These are phyloP conservation scores for Conus betulinus DNA, from an alignment of 1,140 invertebrate genomes.

Conservation along the genomic window DNA sequence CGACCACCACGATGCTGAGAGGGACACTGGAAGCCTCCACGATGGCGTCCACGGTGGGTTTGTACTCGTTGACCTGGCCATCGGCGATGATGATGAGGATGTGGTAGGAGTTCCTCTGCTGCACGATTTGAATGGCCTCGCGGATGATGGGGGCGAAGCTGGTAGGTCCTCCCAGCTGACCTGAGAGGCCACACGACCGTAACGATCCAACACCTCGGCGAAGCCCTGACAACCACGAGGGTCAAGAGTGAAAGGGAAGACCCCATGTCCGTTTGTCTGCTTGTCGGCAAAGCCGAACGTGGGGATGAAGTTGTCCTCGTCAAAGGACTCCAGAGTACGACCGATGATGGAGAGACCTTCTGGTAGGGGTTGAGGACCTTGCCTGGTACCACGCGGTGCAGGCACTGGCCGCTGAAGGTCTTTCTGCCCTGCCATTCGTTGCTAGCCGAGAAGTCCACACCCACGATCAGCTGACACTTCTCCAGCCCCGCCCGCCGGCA, in stretches of 20 bases:
- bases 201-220: constrained; percentile 74
- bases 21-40: constrained; percentile 78
- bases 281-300: constrained; percentile 78
- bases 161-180: constrained; percentile 75
- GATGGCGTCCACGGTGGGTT: constrained; percentile 76
- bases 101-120: constrained; percentile 74
- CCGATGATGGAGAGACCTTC: constrained; percentile 77
- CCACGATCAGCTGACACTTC: constrained; percentile 75
- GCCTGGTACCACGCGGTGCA: constrained; percentile 71
- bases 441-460: constrained; percentile 79
- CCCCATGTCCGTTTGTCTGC: constrained; percentile 72
- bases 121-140: constrained; percentile 76
- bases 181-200: constrained; percentile 69
- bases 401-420: constrained; percentile 75
- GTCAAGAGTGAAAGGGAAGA: constrained; percentile 74
- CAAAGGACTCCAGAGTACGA: constrained; percentile 77
- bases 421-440: constrained; percentile 79
- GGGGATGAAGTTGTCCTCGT: constrained; percentile 74
- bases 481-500: constrained; percentile 76
- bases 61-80: constrained; percentile 78
- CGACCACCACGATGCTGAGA: constrained; percentile 79
- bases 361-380: constrained; percentile 72
- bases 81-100: constrained; percentile 79
- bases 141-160: constrained; percentile 76
- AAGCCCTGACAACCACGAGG: constrained; percentile 72